Conservation (phyloP, 2,797 vertebrate genomes). For the Adrianichthys oophorus region DNA sequence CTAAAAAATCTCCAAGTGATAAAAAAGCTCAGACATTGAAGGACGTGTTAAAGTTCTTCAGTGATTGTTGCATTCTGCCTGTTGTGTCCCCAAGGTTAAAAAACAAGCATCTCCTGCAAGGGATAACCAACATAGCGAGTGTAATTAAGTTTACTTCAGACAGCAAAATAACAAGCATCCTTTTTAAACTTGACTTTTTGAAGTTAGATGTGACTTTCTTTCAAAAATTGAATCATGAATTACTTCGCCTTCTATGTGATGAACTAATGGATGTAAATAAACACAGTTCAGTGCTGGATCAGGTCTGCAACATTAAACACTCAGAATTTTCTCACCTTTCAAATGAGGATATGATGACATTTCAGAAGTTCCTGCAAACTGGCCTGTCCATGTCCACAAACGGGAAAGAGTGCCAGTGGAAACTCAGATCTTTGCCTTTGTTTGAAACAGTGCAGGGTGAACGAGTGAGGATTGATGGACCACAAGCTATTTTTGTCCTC, state of each 20-base stretch:
- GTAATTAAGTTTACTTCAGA: slow-evolving; percentile 30
- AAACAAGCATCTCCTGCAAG: slow-evolving; percentile 52
- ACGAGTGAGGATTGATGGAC: slow-evolving; percentile 57
- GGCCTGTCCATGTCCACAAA: slow-evolving; percentile 46
- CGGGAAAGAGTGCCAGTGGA: slow-evolving; percentile 31
- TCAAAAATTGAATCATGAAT: rapidly evolving
- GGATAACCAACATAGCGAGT: slow-evolving; percentile 52
- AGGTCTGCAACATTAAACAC: slow-evolving; percentile 40
- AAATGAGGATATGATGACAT: slow-evolving; percentile 25
- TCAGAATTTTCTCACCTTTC: slow-evolving; percentile 59
- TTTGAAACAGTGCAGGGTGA: slow-evolving; percentile 68
- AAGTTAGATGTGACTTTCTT: slow-evolving; percentile 46
- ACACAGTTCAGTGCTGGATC: slow-evolving; percentile 57
- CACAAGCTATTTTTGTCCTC: slow-evolving; percentile 51
- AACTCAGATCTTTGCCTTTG: slow-evolving; percentile 73
- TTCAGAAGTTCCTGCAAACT: slow-evolving; percentile 58
- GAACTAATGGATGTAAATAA: slow-evolving; percentile 63
- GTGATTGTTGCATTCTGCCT: slow-evolving; percentile 64
- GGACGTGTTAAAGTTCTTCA: slow-evolving; percentile 60
- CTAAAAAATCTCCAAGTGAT: rapidly evolving
- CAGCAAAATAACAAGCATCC: slow-evolving; percentile 28
- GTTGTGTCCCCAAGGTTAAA: slow-evolving; percentile 61
- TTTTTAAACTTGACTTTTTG: slow-evolving; percentile 73
- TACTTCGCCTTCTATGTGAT: rapidly evolving
- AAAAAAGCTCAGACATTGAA: slow-evolving; percentile 23